These are phyloP conservation scores for Cydia amplana DNA, from an alignment of 1,140 invertebrate species.

Conservation along the genomic window DNA sequence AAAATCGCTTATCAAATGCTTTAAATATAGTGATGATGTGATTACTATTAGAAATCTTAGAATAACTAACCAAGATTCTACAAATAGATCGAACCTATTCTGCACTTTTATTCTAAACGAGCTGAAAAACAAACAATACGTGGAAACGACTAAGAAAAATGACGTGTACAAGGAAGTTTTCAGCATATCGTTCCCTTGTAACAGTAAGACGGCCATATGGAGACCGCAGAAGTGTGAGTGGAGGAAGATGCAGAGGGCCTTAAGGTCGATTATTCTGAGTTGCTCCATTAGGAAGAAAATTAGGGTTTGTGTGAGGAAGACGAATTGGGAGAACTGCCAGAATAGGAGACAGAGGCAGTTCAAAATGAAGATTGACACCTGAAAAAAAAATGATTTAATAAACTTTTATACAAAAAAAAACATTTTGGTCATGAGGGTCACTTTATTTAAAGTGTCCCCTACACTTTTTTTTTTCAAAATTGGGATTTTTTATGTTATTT, in stretches of 20 bases:
- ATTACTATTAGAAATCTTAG: constrained; percentile 54
- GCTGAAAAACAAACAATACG: constrained; percentile 64
- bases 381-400: no score
- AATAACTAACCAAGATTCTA: constrained; percentile 55
- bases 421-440: no score
- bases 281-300: constrained; percentile 84
- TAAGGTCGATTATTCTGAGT: constrained; percentile 80
- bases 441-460: no score
- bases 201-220: constrained; percentile 67
- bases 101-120: constrained; percentile 55
- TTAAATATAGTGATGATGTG: constrained; percentile 53
- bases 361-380: constrained; percentile 61
- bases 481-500: no score
- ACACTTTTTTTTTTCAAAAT: no score
- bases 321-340: constrained; percentile 91
- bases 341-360: constrained; percentile 79
- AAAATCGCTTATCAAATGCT: constrained; percentile 59
- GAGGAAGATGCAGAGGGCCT: constrained; percentile 73
- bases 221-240: constrained; percentile 83
- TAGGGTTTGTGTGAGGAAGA: constrained; percentile 85
- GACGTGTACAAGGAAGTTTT: constrained; percentile 84
- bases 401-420: no score
- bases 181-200: constrained; percentile 82
- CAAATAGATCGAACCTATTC: constrained; percentile 52
- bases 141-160: constrained; percentile 57